Evolutionary conservation across 2,888 invertebrate species (phyloP).

Genomic region (Microplitis deprimator): DNA sequence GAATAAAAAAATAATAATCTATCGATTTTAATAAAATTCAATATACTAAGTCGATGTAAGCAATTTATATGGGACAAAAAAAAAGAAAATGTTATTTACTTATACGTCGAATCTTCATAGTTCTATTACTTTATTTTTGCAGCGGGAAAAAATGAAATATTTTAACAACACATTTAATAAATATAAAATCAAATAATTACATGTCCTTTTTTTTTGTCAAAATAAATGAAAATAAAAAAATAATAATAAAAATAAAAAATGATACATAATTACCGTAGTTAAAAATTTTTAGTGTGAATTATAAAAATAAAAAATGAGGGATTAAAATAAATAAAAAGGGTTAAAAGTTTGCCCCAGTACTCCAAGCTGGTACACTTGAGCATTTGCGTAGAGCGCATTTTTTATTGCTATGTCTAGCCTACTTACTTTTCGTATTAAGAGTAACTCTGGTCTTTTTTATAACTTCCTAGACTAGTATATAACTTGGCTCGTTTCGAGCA

Average conservation of each 20-base stretch:
- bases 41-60: no score
- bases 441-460: constrained; percentile 21
- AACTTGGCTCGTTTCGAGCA: constrained; percentile 43
- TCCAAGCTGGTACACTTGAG: not conserved
- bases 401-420: not conserved
- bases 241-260: not conserved
- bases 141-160: no score
- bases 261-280: not conserved
- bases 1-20: no score
- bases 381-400: not conserved
- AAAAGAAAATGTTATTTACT: no score
- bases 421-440: constrained; percentile 14
- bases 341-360: not conserved
- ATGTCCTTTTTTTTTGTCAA: no score
- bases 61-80: no score
- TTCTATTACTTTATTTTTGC: no score
- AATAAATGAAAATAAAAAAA: no score
- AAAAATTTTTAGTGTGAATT: constrained; percentile 1
- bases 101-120: no score
- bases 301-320: not conserved
- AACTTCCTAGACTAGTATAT: constrained; percentile 23
- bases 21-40: no score
- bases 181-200: no score
- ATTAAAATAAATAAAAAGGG: not conserved
- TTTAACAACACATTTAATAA: no score